Evolutionary conservation across 2,888 invertebrate genomes (phyloP), one percentile per base, ranked within the genome.

Genomic region (Proisotoma minuta): DNA sequence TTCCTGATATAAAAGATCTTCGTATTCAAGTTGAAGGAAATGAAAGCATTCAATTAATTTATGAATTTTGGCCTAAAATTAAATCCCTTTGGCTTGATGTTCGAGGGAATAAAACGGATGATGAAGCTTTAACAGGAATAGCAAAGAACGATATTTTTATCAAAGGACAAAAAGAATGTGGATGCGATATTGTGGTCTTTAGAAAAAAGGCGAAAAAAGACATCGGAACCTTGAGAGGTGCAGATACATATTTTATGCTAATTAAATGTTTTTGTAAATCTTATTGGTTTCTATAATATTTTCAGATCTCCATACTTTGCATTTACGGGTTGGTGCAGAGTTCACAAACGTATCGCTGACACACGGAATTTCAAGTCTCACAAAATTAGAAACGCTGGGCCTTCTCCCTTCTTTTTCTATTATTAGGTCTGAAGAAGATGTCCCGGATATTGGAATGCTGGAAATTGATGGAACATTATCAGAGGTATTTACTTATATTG

Each of bases 101-200:
- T 8, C 61, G 60, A 48, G 49, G 50, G 8, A 22, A 39, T 8
- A 51, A 39, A 56, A 22, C 40, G 2, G 40, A 18, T 18, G 58
- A 69, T 48, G 52, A 64, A 47, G 58, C 40, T 2, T 60, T 69
- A n/a, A 69, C 69, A 3, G 69, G 69, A 10, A 58, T 69, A 39
- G 58, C 66, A 3, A 56, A 58, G 29, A 51, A 51, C 2, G 24
- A 48, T 5, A 48, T 62, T 3, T 22, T 53, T 2, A 39, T 66
- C 2, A 8, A 57, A 3, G 22, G 43, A 4, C 15, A 27, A n/a
- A 24, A n/a, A 15, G 54, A 62, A 12, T 66, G 66, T 53, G 62
- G 60, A 0, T 66, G 66, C 34, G 52, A 57, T n/a, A n/a, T n/a
- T n/a, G n/a, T n/a, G n/a, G n/a, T n/a, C n/a, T n/a, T n/a, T n/a